phyloP scores from a whole-genome alignment of 1,140 invertebrate species.

The Ditylenchus dipsaci region DNA sequence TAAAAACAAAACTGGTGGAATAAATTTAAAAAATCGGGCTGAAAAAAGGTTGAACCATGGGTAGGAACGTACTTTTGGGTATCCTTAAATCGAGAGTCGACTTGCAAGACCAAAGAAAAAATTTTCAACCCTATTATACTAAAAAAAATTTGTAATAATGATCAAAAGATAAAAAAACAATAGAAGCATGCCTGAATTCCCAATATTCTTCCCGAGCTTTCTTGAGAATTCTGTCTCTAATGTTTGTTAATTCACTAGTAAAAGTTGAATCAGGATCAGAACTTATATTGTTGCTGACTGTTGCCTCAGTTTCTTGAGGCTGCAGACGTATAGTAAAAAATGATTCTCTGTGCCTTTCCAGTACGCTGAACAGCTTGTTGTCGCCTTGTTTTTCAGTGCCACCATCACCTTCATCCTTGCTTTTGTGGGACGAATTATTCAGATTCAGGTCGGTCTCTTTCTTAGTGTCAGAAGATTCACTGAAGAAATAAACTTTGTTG shows the following conservation, averaged over 20 bases:
- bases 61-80: too few species aligned
- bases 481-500: background rate
- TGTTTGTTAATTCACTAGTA: slow-evolving; percentile 97
- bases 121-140: too few species aligned
- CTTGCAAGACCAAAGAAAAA: too few species aligned
- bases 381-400: slow-evolving; percentile 92
- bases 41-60: too few species aligned
- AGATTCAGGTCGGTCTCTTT: slow-evolving; percentile 97
- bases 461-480: slow-evolving; percentile 61
- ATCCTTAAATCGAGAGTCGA: too few species aligned
- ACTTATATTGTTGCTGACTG: slow-evolving; percentile 66
- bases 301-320: slow-evolving; percentile 85
- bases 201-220: slow-evolving; percentile 96
- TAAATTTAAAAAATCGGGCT: too few species aligned
- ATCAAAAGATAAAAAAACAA: background rate
- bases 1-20: too few species aligned
- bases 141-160: too few species aligned
- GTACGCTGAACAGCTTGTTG: slow-evolving; percentile 91
- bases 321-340: slow-evolving; percentile 96
- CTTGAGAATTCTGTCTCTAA: slow-evolving; percentile 96
- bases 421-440: slow-evolving; percentile 70
- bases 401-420: slow-evolving; percentile 87
- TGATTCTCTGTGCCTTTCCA: slow-evolving; percentile 97
- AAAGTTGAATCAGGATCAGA: slow-evolving; percentile 87
- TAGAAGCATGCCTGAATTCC: slow-evolving; percentile 63